Evolutionary conservation across 2,113 vertebrate genomes (phyloP), one percentile per base, ranked within the genome.

Genomic region (Microcebus ravelobensis): DNA sequence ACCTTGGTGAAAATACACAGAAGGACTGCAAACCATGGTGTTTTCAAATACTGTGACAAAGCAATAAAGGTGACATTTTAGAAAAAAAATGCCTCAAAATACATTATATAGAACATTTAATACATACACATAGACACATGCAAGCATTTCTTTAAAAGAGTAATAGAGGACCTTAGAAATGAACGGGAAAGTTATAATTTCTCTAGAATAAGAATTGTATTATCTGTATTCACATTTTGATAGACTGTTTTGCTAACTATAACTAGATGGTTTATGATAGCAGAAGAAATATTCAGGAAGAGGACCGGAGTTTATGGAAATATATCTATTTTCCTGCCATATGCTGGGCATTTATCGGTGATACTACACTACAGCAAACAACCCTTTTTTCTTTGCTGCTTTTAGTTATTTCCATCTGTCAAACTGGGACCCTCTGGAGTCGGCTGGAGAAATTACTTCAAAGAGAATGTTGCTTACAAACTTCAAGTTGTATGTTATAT

Each of bases 391-490:
- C 11, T 74, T 90, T 84, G 27, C 31, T 42, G 34, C 20, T 79
- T 50, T 87, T 50, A 34, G 31, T 87, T 81, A 68, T 96, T 95
- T 94, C 63, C n/a, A 82, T 87, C 45, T 93, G n/a, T 76, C 59
- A 90, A 74, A 90, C 13, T 42, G 11, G 8, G 39, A 93, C 55
- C 61, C 18, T 65, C 67, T 57, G 8, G 55, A 42, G 13, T 48
- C 15, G 31, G 34, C 25, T 73, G 36, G 36, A 89, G 8, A 71
- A 70, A 55, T 77, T 90, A 89, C 34, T 73, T 48, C 14, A 29
- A 71, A 85, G 45, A 77, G 21, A 74, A 61, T 34, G 5, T 34
- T 81, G 34, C 14, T 79, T 45, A 45, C 36, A 61, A 76, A 70
- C n/a, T n/a, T 82, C 1, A 61, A 18, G 5, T 87, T 86, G 59